Base-by-base conservation (phyloP, 2,797 vertebrate species). In the Eulemur coronatus region DNA sequence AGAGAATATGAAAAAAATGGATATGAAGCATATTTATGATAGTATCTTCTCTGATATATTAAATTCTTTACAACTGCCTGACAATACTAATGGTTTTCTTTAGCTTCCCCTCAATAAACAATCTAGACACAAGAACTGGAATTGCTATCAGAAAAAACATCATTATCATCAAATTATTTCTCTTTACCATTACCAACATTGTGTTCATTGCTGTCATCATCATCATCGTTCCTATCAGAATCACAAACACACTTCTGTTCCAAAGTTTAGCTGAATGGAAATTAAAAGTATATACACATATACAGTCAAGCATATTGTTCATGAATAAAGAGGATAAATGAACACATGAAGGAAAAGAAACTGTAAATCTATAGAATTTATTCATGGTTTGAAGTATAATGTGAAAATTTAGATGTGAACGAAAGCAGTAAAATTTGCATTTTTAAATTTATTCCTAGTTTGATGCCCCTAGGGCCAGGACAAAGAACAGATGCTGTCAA, bases 401-500 rank as follows among this genome's bases (percentile, higher is more conserved):
- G 46, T 59, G 57, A 59, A 59, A 59, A 59, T 59, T 59, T 59
- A 59, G 22, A 9, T 59, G 9, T 59, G 24, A 59, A 59, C 10
- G 9, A 97, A 97, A 97, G 78, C 65, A 89, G 92, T 79, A 97
- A 96, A 95, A 98, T 98, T 98, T 97, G 80, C 80, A 98, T 98
- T 98, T 98, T 97, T 63, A 43, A 97, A 98, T 98, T 97, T 97
- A 90, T 98, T 84, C 80, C 81, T 98, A 43, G 18, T 89, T 97
- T 97, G 72, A 89, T 28, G 97, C 73, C 80, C 92, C 97, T 87
- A 96, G 73, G 97, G 87, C 97, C 91, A 96, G 78, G 89, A 97
- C 95, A 97, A 97, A 63, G 72, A 98, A 97, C 97, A 98, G 98
- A 97, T 97, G 96, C 93, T 97, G n/a, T 98, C 98, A 98, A 93